Evolutionary conservation across 2,888 invertebrate species (phyloP).

Genomic region (Poecilobothrus nobilitatus): DNA sequence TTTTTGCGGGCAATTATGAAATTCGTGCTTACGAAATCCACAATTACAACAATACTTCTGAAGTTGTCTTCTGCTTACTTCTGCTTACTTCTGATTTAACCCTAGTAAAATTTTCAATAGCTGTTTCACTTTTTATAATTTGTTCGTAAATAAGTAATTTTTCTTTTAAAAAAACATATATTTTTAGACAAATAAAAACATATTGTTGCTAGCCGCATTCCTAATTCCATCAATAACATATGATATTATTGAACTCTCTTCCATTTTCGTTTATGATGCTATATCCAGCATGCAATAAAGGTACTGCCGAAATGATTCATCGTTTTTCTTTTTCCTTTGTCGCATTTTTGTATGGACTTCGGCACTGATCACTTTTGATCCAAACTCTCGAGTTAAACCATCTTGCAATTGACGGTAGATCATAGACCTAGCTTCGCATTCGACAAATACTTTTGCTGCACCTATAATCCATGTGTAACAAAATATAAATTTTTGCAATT

Average conservation of each 20-base stretch:
- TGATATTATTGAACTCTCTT: slow-evolving; percentile 9
- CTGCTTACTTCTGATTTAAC: not conserved
- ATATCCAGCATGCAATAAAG: slow-evolving; percentile 12
- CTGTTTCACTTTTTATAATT: not conserved
- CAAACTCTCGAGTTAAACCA: not conserved
- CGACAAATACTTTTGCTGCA: too few relatives aligned
- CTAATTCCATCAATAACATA: slow-evolving; percentile 13
- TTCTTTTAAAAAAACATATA: slow-evolving; percentile 12
- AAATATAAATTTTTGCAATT: too few relatives aligned
- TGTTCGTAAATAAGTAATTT: slow-evolving; percentile 10
- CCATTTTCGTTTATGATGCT: slow-evolving; percentile 8
- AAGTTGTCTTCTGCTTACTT: not conserved
- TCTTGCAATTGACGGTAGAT: not conserved
- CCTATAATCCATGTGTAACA: too few relatives aligned
- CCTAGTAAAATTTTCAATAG: not conserved
- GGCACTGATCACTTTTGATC: slow-evolving; percentile 4
- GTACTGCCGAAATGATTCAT: slow-evolving; percentile 12
- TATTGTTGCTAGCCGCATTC: slow-evolving; percentile 12
- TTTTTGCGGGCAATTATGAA: slow-evolving; percentile 20
- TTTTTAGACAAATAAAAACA: slow-evolving; percentile 10
- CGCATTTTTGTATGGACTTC: slow-evolving; percentile 4
- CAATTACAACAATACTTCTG: slow-evolving; percentile 22
- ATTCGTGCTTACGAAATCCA: slow-evolving; percentile 19
- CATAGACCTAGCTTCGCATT: not conserved
- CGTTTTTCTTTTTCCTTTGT: slow-evolving; percentile 5